Base-by-base conservation (phyloP, 2,888 invertebrate species). In the Halocaridina rubra region DNA sequence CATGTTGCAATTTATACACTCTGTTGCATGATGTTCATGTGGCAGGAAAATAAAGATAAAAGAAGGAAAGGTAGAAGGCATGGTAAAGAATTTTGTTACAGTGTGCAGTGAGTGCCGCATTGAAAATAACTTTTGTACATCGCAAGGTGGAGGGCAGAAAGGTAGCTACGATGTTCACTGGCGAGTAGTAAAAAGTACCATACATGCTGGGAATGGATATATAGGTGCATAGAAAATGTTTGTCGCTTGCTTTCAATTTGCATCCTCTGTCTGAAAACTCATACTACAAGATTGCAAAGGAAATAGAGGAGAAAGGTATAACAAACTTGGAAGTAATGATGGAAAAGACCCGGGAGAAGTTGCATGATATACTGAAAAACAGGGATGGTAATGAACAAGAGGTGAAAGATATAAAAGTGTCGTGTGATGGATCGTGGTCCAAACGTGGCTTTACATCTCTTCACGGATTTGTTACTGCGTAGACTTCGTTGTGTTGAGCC, bases 361-460 rank as follows among this genome's bases (percentile, higher is more conserved):
- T 78, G 39, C 79, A 69, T 27, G 46, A 22, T n/a, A 69, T 29
- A 53, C 46, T 69, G 57, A 10, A 29, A 59, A 29, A 69, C 27
- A 8, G 29, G 39, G 71, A 69, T 69, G 79, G 61, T 19, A 39
- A 67, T 69, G 30, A 79, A 16, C 64, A 78, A 22, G 78, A 78
- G 64, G 78, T 78, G 67, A 78, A 78, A 39, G 30, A 67, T 13
- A 78, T 78, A 22, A 7, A 67, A 67, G 19, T 19, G 19, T 22
- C n/a, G n/a, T 78, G 78, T 64, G 78, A 79, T 79, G 69, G 79
- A 30, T 53, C 8, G 8, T 79, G 79, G 69, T 79, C 79, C 13
- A 79, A 79, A 27, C 3, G 79, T 22, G 69, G 79, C 8, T 79
- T 79, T 27, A 79, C 79, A 30, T 10, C 79, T 4, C 16, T 46